phyloP scores from a whole-genome alignment of 2,888 invertebrate genomes.

The Sturmia bella region DNA sequence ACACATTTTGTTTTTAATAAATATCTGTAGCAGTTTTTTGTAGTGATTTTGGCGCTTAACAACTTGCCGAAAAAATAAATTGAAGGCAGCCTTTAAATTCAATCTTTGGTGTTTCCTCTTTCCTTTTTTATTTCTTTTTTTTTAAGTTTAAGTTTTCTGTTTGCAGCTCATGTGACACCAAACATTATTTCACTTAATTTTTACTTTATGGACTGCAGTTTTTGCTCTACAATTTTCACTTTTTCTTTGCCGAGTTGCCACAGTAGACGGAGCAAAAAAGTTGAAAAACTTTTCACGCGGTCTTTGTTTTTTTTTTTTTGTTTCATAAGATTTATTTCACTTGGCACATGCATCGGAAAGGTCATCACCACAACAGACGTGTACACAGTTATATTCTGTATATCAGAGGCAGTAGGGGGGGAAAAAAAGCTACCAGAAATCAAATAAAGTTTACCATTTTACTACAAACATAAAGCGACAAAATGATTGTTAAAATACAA shows the following conservation, averaged over 20 bases:
- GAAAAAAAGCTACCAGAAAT: neutral
- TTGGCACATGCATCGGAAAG: slow-evolving; percentile 72
- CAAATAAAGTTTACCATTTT: neutral
- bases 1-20: too few relatives aligned
- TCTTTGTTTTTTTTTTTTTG: slow-evolving; percentile 59
- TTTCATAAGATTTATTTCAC: slow-evolving; percentile 77
- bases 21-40: too few relatives aligned
- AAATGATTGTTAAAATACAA: slow-evolving; percentile 24
- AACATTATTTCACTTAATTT: slow-evolving; percentile 23
- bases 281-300: slow-evolving; percentile 50
- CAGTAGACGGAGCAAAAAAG: slow-evolving; percentile 34
- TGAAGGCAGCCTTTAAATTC: too few relatives aligned
- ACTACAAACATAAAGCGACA: slow-evolving; percentile 31
- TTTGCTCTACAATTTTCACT: slow-evolving; percentile 47
- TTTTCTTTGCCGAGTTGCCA: slow-evolving; percentile 33
- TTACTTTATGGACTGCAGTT: slow-evolving; percentile 48
- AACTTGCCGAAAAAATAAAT: too few relatives aligned
- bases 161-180: slow-evolving; percentile 18
- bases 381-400: slow-evolving; percentile 41
- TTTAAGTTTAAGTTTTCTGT: slow-evolving; percentile 13
- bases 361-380: slow-evolving; percentile 69
- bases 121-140: neutral
- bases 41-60: too few relatives aligned
- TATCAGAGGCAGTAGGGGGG: slow-evolving; percentile 31
- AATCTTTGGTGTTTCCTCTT: too few relatives aligned